Conservation (phyloP, 2,113 vertebrate genomes). For the Todiramphus chloris region DNA sequence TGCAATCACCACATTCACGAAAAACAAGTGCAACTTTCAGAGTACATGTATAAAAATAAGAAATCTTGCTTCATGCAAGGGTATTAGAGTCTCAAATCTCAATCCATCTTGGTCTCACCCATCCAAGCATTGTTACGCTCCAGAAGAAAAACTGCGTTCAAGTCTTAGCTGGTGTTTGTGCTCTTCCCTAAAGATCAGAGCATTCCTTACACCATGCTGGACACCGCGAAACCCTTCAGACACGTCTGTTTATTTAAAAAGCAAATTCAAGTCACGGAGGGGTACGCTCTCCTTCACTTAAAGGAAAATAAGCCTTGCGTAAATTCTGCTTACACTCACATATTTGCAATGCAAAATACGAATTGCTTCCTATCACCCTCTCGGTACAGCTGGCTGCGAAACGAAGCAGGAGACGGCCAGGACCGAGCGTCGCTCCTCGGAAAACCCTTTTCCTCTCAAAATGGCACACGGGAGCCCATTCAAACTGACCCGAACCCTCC, state of each 20-base stretch:
- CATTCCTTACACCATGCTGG: constrained; percentile 61
- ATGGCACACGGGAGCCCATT: not conserved
- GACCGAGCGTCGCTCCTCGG: not conserved
- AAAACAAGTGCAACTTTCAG: not conserved
- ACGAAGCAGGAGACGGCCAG: not conserved
- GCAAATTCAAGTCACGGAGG: constrained; percentile 48
- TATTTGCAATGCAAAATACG: not conserved
- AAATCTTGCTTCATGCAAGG: not conserved
- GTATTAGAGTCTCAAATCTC: not conserved
- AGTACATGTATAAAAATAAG: not conserved
- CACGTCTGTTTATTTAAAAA: constrained; percentile 53
- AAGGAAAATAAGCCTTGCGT: constrained; percentile 19
- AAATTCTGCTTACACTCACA: not conserved
- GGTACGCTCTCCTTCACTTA: not conserved
- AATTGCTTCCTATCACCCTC: not conserved
- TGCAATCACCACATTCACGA: not conserved
- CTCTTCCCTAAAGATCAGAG: constrained; percentile 37
- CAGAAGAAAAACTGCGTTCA: not conserved
- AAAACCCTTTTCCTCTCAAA: not conserved
- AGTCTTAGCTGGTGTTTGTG: not conserved
- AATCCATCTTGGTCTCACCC: not conserved
- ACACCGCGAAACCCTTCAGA: constrained; percentile 40
- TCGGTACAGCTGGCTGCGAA: fast-evolving
- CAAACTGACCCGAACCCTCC: not conserved
- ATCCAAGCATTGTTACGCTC: not conserved